Conservation (phyloP, 2,888 invertebrate genomes). For the Lycophotia porphyrea region DNA sequence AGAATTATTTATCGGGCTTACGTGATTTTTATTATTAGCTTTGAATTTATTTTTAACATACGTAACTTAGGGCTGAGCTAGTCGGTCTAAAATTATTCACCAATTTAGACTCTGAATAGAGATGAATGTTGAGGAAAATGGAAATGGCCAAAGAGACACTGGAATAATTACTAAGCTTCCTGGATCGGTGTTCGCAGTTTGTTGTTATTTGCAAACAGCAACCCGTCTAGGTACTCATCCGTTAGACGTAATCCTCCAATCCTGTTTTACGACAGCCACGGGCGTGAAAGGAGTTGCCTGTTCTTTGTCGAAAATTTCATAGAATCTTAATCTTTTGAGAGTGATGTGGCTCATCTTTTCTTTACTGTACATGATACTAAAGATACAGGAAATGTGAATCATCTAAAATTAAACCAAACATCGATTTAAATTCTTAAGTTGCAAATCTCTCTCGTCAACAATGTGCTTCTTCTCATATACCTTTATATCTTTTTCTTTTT, state of each 20-base stretch:
- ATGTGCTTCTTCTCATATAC: not conserved
- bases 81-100: not conserved
- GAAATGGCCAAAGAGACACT: not conserved
- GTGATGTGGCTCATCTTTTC: slow-evolving; percentile 41
- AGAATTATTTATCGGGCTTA: slow-evolving; percentile 2
- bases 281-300: slow-evolving; percentile 15
- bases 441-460: not conserved
- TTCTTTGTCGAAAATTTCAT: slow-evolving; percentile 50
- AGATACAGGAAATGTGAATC: slow-evolving; percentile 22
- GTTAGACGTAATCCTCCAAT: slow-evolving; percentile 34
- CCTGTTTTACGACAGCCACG: slow-evolving; percentile 48
- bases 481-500: no score
- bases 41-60: not conserved
- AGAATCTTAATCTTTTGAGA: slow-evolving; percentile 46
- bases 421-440: not conserved
- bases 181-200: slow-evolving; percentile 14
- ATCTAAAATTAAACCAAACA: slow-evolving; percentile 11
- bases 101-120: not conserved
- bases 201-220: slow-evolving; percentile 40
- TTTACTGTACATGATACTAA: slow-evolving; percentile 12
- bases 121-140: slow-evolving; percentile 1
- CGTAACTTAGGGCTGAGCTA: not conserved
- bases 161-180: slow-evolving; percentile 8
- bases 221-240: slow-evolving; percentile 15
- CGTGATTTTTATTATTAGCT: slow-evolving; percentile 23